Percentiles rank a stretch among this genome's conserved stretches.
phyloP scores from a whole-genome alignment of 30 jellyfish, hydroid and myxozoan genomes.

The Hydractinia symbiolongicarpus region DNA sequence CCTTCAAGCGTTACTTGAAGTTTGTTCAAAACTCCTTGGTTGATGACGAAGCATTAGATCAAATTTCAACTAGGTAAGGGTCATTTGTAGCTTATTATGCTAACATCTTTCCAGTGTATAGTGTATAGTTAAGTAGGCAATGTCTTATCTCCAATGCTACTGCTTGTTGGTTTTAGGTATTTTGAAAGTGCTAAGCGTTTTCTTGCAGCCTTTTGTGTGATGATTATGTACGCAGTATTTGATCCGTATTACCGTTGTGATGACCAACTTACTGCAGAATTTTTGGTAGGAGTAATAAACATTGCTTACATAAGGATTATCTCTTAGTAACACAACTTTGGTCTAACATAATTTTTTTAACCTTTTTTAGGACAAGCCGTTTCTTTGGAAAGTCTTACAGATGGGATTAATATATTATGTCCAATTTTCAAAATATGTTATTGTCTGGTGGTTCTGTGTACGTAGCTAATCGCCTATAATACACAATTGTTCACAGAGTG shows the following conservation, averaged over 20 bases:
- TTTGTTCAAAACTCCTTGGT: constrained; percentile 43
- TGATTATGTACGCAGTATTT: constrained; percentile 26
- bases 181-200: constrained; percentile 46
- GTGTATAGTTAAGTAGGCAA: not conserved
- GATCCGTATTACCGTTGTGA: constrained; percentile 56
- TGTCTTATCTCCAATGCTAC: not conserved
- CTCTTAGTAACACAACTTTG: not conserved
- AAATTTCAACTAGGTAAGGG: not conserved
- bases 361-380: constrained; percentile 60
- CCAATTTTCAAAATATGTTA: constrained; percentile 59
- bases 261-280: constrained; percentile 20
- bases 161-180: constrained; percentile 25
- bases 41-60: constrained; percentile 28
- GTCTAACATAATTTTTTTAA: not conserved
- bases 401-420: constrained; percentile 77
- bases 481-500: not conserved
- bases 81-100: not conserved
- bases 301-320: not conserved
- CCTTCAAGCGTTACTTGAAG: constrained; percentile 44
- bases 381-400: constrained; percentile 36
- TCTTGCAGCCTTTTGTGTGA: constrained; percentile 47
- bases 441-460: constrained; percentile 88
- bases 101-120: not conserved
- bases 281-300: constrained; percentile 43
- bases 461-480: constrained; percentile 42